phyloP scores from a whole-genome alignment of 2,888 invertebrate species.

The Nyleta sp. region DNA sequence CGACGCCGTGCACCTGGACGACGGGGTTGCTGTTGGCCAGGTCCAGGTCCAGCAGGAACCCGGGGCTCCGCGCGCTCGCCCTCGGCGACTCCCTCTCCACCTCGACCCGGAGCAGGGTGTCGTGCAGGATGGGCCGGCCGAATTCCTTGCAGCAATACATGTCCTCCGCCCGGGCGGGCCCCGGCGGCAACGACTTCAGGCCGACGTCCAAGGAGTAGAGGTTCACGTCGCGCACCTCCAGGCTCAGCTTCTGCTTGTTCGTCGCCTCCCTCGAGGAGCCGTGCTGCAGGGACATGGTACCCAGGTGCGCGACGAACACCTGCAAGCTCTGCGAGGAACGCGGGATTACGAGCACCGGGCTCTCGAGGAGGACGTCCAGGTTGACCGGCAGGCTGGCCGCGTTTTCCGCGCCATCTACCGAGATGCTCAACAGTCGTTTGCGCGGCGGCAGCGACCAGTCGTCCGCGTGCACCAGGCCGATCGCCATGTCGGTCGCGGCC shows the following conservation, averaged over 20 bases:
- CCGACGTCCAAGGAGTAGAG: slow-evolving; percentile 89
- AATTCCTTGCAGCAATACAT: slow-evolving; percentile 89
- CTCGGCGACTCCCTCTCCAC: slow-evolving; percentile 83
- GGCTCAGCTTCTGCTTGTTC: slow-evolving; percentile 75
- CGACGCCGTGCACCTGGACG: slow-evolving; percentile 85
- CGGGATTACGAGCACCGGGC: slow-evolving; percentile 95
- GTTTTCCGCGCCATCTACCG: slow-evolving; percentile 81
- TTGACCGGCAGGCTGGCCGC: slow-evolving; percentile 80
- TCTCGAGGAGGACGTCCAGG: slow-evolving; percentile 92
- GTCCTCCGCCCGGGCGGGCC: slow-evolving; percentile 85
- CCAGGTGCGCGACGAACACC: slow-evolving; percentile 96
- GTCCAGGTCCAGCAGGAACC: slow-evolving; percentile 71
- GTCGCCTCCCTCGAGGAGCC: slow-evolving; percentile 74
- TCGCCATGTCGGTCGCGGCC: slow-evolving; percentile 97
- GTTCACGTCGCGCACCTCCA: slow-evolving; percentile 94
- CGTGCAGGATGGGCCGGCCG: slow-evolving; percentile 94
- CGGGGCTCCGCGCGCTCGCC: slow-evolving; percentile 70
- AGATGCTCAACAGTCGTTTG: slow-evolving; percentile 82
- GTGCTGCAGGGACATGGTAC: slow-evolving; percentile 88
- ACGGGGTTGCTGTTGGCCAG: slow-evolving; percentile 71
- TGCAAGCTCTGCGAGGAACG: slow-evolving; percentile 89
- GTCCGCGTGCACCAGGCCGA: slow-evolving; percentile 91
- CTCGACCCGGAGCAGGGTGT: slow-evolving; percentile 91
- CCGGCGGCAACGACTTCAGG: slow-evolving; percentile 70
- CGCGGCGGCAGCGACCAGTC: slow-evolving; percentile 83